These are phyloP conservation scores for Mycteria americana DNA, from an alignment of 2,797 vertebrate species.

Conservation along the genomic window DNA sequence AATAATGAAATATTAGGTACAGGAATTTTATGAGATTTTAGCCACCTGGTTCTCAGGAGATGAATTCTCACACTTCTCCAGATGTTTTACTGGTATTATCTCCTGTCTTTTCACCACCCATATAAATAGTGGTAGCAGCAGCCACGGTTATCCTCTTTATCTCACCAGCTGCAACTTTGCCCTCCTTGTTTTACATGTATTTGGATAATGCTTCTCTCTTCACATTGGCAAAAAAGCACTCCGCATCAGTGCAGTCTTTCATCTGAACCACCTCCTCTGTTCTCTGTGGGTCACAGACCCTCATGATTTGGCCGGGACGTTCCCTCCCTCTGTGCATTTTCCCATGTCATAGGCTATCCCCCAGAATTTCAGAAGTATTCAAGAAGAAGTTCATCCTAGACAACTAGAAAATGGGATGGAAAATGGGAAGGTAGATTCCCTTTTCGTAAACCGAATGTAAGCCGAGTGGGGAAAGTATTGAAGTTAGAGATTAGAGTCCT, in stretches of 20 bases:
- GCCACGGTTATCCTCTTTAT: not conserved
- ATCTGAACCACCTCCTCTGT: not conserved
- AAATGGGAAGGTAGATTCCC: not conserved
- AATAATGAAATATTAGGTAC: not conserved
- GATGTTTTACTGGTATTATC: not conserved
- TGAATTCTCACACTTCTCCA: not conserved
- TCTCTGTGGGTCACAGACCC: not conserved
- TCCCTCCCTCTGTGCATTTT: not conserved
- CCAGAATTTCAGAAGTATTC: not conserved
- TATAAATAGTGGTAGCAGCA: not conserved
- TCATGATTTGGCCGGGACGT: not conserved
- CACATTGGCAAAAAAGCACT: not conserved
- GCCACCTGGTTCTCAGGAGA: not conserved
- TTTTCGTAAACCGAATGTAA: not conserved
- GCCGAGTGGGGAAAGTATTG: not conserved
- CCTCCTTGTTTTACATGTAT: not conserved
- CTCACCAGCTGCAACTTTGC: not conserved
- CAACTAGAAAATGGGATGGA: not conserved
- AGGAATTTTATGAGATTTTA: not conserved
- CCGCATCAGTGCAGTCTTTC: not conserved
- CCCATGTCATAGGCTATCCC: fast-evolving
- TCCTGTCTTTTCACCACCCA: not conserved
- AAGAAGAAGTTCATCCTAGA: not conserved
- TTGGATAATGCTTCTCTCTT: not conserved
- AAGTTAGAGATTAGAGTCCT: not conserved